Percentiles rank a stretch among this genome's conserved stretches.
These are phyloP conservation scores for Stegana nigrithorax DNA, from an alignment of 2,888 invertebrate genomes.

Conservation along the genomic window DNA sequence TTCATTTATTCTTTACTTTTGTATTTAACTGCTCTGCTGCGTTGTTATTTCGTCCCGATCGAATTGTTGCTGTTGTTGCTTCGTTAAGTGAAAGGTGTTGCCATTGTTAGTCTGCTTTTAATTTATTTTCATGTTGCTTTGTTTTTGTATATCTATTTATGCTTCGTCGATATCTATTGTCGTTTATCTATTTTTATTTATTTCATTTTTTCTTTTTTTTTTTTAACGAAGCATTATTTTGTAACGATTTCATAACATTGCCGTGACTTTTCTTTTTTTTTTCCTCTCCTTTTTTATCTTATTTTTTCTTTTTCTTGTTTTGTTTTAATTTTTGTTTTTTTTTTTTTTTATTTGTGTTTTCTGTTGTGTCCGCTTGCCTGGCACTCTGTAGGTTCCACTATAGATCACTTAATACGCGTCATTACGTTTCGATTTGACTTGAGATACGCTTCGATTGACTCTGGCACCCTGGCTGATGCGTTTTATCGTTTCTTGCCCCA, in stretches of 20 bases:
- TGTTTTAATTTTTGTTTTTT: slow-evolving; percentile 27
- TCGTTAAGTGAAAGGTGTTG: slow-evolving; percentile 5
- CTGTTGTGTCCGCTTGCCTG: no score
- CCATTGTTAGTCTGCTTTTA: neutral
- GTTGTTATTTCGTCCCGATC: neutral
- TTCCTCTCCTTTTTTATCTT: neutral
- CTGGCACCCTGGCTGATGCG: no score
- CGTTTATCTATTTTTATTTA: slow-evolving; percentile 5
- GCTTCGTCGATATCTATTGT: slow-evolving; percentile 2
- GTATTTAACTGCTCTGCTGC: neutral
- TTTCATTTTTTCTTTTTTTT: neutral
- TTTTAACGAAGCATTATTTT: slow-evolving; percentile 36
- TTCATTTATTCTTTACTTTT: neutral
- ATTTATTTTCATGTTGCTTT: slow-evolving; percentile 9
- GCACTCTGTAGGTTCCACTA: neutral
- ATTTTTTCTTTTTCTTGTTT: slow-evolving; percentile 12
- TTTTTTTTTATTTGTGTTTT: slow-evolving; percentile 25
- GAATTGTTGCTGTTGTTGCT: neutral
- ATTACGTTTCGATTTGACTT: no score
- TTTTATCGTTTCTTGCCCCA: no score
- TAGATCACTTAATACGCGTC: neutral
- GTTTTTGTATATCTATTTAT: slow-evolving; percentile 12
- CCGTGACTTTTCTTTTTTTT: slow-evolving; percentile 26
- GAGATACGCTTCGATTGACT: no score
- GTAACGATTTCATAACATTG: slow-evolving; percentile 61